A percentile compares a stretch with the other conserved stretches of the same genome.
phyloP scores from a whole-genome alignment of 2,888 invertebrate species.

The Eupithecia centaureata region DNA sequence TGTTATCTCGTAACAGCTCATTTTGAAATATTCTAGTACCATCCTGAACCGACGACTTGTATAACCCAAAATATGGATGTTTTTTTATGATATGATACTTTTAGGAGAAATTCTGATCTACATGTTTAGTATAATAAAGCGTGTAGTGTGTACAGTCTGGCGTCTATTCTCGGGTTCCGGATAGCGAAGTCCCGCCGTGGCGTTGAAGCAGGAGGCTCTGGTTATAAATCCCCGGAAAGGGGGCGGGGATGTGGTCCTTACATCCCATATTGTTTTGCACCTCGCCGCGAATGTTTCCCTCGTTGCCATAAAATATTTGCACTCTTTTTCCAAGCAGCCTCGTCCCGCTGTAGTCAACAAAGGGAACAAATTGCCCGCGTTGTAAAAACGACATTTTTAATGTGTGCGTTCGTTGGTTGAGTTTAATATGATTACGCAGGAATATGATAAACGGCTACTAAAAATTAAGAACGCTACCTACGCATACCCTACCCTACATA shows the following conservation, averaged over 20 bases:
- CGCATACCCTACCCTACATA: too few species aligned
- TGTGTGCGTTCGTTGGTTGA: conserved; percentile 29
- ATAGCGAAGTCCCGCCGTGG: neutral
- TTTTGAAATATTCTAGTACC: too few species aligned
- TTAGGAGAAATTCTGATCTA: neutral
- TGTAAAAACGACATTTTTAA: conserved; percentile 34
- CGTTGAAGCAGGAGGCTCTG: neutral
- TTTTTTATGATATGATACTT: too few species aligned
- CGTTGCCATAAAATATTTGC: conserved; percentile 62
- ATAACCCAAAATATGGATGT: too few species aligned
- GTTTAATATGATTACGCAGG: conserved; percentile 32
- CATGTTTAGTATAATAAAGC: neutral
- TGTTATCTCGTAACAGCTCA: too few species aligned
- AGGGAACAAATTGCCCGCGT: conserved; percentile 36
- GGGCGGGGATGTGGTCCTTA: conserved; percentile 38
- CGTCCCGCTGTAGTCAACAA: conserved; percentile 39
- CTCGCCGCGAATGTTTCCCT: conserved; percentile 56
- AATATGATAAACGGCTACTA: conserved; percentile 39
- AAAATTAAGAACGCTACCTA: neutral
- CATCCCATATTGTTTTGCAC: conserved; percentile 58
- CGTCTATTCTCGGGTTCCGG: neutral
- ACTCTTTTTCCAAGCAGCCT: conserved; percentile 35
- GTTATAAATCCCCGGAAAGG: conserved; percentile 14
- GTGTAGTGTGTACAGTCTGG: neutral
- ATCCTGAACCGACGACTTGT: too few species aligned